Evolutionary conservation across 2,113 vertebrate species (phyloP), one percentile per base, ranked within the genome.

Genomic region (Psittacula cyanocephala): DNA sequence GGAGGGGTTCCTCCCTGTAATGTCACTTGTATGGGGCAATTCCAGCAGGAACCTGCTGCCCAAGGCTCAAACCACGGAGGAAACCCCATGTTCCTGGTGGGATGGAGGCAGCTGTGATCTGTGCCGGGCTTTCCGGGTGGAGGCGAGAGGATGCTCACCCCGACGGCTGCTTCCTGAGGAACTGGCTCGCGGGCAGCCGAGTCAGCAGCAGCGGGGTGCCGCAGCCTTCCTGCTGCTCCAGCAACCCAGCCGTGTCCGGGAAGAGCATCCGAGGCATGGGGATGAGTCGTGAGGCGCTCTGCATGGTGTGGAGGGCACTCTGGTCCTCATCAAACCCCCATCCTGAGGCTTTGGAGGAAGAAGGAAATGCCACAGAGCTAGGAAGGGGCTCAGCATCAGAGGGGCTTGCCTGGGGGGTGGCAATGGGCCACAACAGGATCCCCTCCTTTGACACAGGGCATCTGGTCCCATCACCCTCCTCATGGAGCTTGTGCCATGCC

Each of bases 81-180:
- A 79, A 80, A 80, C n/a, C 29, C 81, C 37, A 1, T 11, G 10
- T 37, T 76, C 37, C 71, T 27, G 12, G 39, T 72, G 62, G 72
- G 47, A 86, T 23, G 35, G 68, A 82, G 39, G 50, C 72, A 37
- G 25, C 3, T 49, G 65, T 83, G 55, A 81, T 55, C 82, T 50
- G 55, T 13, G 71, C 79, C 12, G 91, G 76, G 68, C 41, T 95
- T 97, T 97, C 96, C 80, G 59, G 88, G 75, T 81, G 33, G 57
- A 3, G 28, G 47, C 3, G 2, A 75, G 74, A 95, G 96, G 94
- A 97, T 96, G 93, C 91, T 96, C 79, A 88, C 57, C 65, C 72
- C 0, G 14, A 47, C 35, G 13, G 82, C 87, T 93, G 93, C 85
- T 97, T 97, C 95, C 96, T 92, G 88, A 96, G 89, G 68, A 93